Evolutionary conservation across 2,888 invertebrate species (phyloP).

Genomic region (Magallana nippona): DNA sequence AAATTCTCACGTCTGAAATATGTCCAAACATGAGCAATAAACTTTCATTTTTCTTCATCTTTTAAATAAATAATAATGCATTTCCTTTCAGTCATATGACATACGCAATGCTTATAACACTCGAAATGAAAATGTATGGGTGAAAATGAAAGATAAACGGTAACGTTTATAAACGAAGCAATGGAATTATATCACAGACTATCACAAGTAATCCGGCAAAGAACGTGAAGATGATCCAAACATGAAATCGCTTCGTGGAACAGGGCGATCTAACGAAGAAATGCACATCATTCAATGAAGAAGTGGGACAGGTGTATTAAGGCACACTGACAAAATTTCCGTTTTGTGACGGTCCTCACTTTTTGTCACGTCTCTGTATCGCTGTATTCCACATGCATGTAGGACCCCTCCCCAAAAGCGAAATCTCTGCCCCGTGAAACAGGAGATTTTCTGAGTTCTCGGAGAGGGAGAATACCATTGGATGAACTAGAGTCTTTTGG

Average conservation of each 20-base stretch:
- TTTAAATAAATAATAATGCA: no score
- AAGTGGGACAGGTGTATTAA: neutral
- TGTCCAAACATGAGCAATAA: no score
- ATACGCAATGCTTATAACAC: no score
- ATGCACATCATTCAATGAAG: neutral
- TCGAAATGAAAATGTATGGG: no score
- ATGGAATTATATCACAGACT: conserved; percentile 18
- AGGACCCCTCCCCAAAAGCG: conserved; percentile 69
- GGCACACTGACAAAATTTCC: conserved; percentile 30
- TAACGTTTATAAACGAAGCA: neutral
- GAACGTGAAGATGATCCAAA: neutral
- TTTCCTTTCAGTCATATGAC: no score
- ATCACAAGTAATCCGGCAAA: conserved; percentile 21
- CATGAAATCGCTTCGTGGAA: conserved; percentile 1
- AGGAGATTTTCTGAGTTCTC: conserved; percentile 64
- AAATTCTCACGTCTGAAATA: no score
- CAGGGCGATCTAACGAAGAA: neutral
- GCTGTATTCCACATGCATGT: conserved; percentile 74
- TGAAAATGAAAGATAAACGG: neutral
- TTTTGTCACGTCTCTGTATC: conserved; percentile 70
- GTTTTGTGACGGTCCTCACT: conserved; percentile 10
- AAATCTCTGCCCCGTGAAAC: conserved; percentile 58
- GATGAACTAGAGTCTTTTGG: conserved; percentile 58
- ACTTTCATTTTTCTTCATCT: no score
- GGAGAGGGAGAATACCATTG: conserved; percentile 71